Evolutionary conservation across 2,888 invertebrate species (phyloP), one percentile per base, ranked within the genome.

Genomic region (Drosophila birchii): DNA sequence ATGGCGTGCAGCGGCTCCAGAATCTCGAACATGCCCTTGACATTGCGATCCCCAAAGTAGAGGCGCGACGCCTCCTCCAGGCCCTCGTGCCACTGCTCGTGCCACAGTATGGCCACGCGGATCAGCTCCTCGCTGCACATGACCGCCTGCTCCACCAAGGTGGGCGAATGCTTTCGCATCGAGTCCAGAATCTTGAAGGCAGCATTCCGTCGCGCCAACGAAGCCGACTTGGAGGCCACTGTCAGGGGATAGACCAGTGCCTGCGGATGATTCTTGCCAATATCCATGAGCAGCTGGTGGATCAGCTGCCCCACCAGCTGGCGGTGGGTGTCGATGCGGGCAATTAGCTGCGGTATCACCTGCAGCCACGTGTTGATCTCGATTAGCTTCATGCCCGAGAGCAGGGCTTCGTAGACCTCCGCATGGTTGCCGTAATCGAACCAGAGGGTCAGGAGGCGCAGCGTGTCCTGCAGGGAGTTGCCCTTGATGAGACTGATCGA

Each of bases 301-400:
- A 99, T 98, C 47, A 99, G 93, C 74, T 97, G 95, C 0, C 97
- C 97, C 0, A 99, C 98, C 60, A 98, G 93, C 59, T 96, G 95
- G 39, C 98, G 94, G 45, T 86, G 97, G 0, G 98, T 98, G 90
- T 99, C 99, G 74, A 99, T 99, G 59, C 99, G 95, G 0, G 99
- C 99, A 78, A 99, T 99, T 36, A 99, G 93, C 92, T 99, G 99
- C 0, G 99, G 99, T 80, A 99, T 99, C 0, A 99, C 99, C 94
- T 99, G 99, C 12, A 99, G 94, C 99, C 99, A 99, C 5, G 98
- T 99, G 89, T 99, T 98, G 73, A 99, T 98, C 90, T 98, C 98
- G 44, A 99, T 98, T 2, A 96, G 95, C 80, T 97, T 95, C 78
- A 99, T 96, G 1, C 98, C 98, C 82, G 98, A 98, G 0, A 96